A percentile compares a stretch with the other conserved stretches of the same genome.
Evolutionary conservation across 2,797 vertebrate species (phyloP).

Genomic region (Arnoldichthys spilopterus): DNA sequence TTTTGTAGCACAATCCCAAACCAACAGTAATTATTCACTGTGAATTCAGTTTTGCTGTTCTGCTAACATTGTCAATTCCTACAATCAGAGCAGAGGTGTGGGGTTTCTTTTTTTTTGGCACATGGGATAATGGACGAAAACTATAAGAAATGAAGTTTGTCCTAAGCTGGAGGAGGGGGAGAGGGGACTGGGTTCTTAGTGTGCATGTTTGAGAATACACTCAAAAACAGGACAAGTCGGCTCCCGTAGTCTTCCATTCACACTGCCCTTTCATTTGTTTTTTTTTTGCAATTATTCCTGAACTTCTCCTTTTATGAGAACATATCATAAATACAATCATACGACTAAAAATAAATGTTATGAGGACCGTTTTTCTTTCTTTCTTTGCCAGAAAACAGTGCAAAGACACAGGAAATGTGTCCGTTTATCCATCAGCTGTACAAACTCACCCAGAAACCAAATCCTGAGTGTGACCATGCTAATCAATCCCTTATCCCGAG

Average conservation of each 20-base stretch:
- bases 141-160: neutral
- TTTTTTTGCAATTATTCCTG: neutral
- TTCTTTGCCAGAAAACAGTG: conserved; percentile 39
- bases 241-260: neutral
- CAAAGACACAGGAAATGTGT: conserved; percentile 31
- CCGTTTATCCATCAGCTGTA: conserved; percentile 14
- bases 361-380: conserved; percentile 3
- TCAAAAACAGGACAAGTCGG: neutral
- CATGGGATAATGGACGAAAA: conserved; percentile 13
- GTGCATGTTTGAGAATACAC: conserved; percentile 4
- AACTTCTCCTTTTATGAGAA: conserved; percentile 8
- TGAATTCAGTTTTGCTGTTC: neutral
- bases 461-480: conserved; percentile 11
- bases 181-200: neutral
- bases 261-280: neutral
- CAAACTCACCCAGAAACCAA: conserved; percentile 2
- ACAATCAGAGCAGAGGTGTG: neutral
- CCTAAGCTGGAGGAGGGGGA: neutral
- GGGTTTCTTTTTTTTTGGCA: conserved; percentile 48
- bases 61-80: neutral
- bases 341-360: conserved; percentile 25
- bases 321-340: conserved; percentile 55
- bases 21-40: conserved; percentile 7
- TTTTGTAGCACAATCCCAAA: conserved; percentile 4
- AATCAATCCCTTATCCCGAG: conserved; percentile 4